phyloP scores from a whole-genome alignment of 2,797 vertebrate species.

The Thripadectes ignobilis region DNA sequence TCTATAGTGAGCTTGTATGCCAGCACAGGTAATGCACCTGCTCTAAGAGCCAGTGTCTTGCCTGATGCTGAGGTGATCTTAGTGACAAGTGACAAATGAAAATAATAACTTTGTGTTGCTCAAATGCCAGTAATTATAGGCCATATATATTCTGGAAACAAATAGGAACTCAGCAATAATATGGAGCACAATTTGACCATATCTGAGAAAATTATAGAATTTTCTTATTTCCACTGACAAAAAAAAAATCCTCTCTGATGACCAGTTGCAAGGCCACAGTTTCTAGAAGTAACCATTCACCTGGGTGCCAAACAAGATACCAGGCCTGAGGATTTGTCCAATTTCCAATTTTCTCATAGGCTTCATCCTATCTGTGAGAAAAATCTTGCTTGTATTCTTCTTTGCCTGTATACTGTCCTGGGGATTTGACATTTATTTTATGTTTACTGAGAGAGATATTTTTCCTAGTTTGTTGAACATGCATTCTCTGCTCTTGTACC shows the following conservation, averaged over 20 bases:
- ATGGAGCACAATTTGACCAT: background rate
- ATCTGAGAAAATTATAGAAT: background rate
- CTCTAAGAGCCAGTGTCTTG: background rate
- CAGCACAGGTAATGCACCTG: background rate
- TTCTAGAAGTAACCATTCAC: background rate
- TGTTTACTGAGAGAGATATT: background rate
- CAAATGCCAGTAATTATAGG: background rate
- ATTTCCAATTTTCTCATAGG: background rate
- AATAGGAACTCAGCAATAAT: background rate
- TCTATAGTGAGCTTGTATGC: background rate
- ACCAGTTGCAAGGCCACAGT: background rate
- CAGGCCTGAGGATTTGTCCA: background rate
- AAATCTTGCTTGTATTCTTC: background rate
- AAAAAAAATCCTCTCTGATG: background rate
- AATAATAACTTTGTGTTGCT: background rate
- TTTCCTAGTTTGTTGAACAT: background rate
- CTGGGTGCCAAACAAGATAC: background rate
- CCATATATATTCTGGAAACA: background rate
- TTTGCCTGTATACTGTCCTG: background rate
- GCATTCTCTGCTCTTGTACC: background rate
- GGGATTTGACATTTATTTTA: background rate
- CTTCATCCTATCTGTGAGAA: background rate
- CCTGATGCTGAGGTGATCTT: background rate
- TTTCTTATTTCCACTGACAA: background rate
- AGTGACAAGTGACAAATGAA: background rate